phyloP scores from a whole-genome alignment of 1,140 invertebrate genomes.

The Habropoda laboriosa region DNA sequence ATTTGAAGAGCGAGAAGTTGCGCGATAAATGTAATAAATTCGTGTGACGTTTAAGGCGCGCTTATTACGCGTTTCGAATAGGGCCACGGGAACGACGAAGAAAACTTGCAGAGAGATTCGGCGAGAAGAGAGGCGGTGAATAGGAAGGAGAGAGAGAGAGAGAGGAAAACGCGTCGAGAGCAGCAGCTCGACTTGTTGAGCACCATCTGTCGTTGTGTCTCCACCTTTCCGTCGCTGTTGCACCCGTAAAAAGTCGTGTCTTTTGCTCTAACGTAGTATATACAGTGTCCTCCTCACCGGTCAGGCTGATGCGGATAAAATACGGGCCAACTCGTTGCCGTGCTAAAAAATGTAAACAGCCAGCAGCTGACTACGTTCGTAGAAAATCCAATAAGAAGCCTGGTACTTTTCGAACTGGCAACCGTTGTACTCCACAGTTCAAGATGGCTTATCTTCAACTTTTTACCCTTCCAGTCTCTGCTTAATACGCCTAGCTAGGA shows the following conservation, averaged over 20 bases:
- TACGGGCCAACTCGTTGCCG: constrained; percentile 36
- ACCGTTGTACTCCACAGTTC: neutral
- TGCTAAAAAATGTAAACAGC: constrained; percentile 42
- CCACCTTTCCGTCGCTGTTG: constrained; percentile 25
- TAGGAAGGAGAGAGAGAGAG: neutral
- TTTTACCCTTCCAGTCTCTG: neutral
- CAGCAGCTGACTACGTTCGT: constrained; percentile 16
- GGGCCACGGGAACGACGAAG: constrained; percentile 10
- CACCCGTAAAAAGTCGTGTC: constrained; percentile 60
- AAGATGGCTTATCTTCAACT: neutral
- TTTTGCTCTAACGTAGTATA: constrained; percentile 49
- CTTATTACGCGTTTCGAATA: constrained; percentile 41
- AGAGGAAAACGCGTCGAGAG: constrained; percentile 5
- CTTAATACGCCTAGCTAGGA: neutral
- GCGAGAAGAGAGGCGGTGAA: neutral
- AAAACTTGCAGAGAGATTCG: too few relatives aligned
- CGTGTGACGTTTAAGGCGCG: constrained; percentile 5
- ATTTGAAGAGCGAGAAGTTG: constrained; percentile 41
- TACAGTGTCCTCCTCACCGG: constrained; percentile 13
- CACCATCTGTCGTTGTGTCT: constrained; percentile 64
- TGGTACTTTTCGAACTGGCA: neutral
- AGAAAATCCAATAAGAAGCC: neutral
- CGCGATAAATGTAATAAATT: constrained; percentile 53
- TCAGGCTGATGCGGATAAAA: constrained; percentile 53
- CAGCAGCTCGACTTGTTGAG: constrained; percentile 64